These are phyloP conservation scores for Poeciliopsis infans DNA, from an alignment of 2,797 vertebrate genomes.

Conservation along the genomic window DNA sequence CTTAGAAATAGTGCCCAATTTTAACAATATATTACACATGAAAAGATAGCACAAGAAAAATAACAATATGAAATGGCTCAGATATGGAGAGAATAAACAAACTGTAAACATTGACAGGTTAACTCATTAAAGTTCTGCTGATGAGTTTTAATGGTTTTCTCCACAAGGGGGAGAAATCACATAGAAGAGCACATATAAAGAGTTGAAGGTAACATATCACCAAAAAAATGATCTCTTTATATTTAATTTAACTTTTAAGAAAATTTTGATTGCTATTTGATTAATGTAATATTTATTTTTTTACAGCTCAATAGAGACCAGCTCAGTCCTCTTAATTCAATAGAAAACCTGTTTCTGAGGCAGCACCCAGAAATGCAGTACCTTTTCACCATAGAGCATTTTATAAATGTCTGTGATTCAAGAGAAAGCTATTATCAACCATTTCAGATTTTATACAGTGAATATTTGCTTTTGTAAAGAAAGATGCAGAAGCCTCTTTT, in stretches of 20 bases:
- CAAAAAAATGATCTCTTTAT: not conserved
- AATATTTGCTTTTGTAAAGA: too few species aligned
- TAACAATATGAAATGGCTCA: not conserved
- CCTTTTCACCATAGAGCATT: too few species aligned
- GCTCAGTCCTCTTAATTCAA: not conserved
- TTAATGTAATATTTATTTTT: not conserved
- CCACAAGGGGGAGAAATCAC: slow-evolving; percentile 57
- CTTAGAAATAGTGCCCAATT: not conserved
- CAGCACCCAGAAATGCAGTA: not conserved
- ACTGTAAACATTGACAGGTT: not conserved
- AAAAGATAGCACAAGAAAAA: not conserved
- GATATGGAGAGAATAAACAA: not conserved
- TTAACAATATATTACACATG: not conserved
- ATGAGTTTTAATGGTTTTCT: not conserved
- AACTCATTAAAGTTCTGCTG: not conserved
- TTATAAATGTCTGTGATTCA: too few species aligned
- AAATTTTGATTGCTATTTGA: not conserved
- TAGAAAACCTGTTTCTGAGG: not conserved
- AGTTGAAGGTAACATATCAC: not conserved
- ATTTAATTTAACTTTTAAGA: not conserved
- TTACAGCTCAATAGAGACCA: not conserved
- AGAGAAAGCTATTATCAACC: too few species aligned
- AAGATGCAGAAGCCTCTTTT: not conserved
- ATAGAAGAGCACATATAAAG: not conserved
- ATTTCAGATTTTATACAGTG: too few species aligned